A percentile compares a stretch with the other conserved stretches of the same genome.
Evolutionary conservation across 1,140 invertebrate species (phyloP).

Genomic region (Eciton burchellii): DNA sequence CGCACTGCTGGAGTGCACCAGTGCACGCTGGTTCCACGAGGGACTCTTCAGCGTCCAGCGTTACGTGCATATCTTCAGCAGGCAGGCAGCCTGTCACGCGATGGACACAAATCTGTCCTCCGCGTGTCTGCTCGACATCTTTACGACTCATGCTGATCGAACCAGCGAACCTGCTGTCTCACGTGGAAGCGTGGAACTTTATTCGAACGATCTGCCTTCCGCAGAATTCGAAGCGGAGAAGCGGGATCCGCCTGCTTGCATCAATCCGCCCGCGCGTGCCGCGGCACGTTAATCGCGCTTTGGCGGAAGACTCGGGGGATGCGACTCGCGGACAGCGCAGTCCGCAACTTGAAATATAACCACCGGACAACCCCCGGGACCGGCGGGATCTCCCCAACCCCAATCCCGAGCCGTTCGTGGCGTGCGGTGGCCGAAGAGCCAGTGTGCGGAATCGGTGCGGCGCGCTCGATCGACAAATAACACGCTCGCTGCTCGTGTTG

Average conservation of each 20-base stretch:
- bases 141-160: conserved; percentile 1
- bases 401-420: no score
- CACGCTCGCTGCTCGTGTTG: neutral
- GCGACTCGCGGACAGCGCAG: conserved; percentile 21
- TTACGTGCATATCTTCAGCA: neutral
- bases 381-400: neutral
- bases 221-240: neutral
- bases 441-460: neutral
- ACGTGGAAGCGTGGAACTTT: conserved; percentile 1
- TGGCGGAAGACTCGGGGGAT: conserved; percentile 37
- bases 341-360: conserved; percentile 40
- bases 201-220: no score
- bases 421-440: neutral
- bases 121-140: neutral
- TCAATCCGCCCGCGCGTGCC: conserved; percentile 26
- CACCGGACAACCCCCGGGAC: neutral
- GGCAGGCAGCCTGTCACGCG: neutral
- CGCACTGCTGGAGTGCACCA: no score
- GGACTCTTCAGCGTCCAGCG: neutral
- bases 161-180: neutral
- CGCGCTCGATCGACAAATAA: conserved; percentile 49
- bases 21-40: no score
- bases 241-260: neutral
- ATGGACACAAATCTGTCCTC: conserved; percentile 11
- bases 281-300: conserved; percentile 51